Base-by-base conservation (phyloP, 64 coral and sea anemone species). In the Dendrophyllia cribrosa region DNA sequence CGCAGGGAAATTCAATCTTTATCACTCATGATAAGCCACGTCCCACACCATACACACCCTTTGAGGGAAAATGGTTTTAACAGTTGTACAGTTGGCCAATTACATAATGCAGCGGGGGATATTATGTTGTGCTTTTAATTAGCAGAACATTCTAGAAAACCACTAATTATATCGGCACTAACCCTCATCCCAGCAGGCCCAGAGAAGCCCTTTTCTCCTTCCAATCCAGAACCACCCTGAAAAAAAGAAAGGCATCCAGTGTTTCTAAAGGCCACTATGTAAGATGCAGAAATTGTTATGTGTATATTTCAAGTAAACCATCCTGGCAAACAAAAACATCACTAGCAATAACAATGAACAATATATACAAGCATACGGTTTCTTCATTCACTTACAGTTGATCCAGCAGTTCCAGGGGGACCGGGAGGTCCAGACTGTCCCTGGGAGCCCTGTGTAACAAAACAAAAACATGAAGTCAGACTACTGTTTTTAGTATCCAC, bases 401-500 rank as follows among this genome's bases (percentile, higher is more conserved):
- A 49, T 4, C 80, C 80, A 4, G 80, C 80, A 51, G 80, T 84
- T 4, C 80, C 80, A 8, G 80, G 80, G 4, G 80, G 58, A 20
- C 80, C 80, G 9, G 80, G 80, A 11, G 62, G 80, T 17, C 80
- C 80, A 13, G 19, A 11, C 44, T 66, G 88, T 9, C 88, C 88
- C 43, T 90, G 88, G 5, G 76, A 26, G 58, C 88, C 88, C 88
- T 90, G 45, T 10, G 24, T 2, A 70, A 74, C 69, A 75, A 10
- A 64, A 67, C 11, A 76, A 9, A 76, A 52, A 34, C 23, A 76
- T 49, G 7, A 11, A 43, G 4, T 10, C 19, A 77, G 7, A 50
- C 5, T 21, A 46, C 53, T 12, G 15, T 51, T 43, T 50, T 77
- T 9, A 8, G 12, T 56, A 7, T 56, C 5, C 53, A 4, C 12